These are phyloP conservation scores for Plutomurus gul DNA, from an alignment of 1,140 invertebrate genomes.

Conservation along the genomic window DNA sequence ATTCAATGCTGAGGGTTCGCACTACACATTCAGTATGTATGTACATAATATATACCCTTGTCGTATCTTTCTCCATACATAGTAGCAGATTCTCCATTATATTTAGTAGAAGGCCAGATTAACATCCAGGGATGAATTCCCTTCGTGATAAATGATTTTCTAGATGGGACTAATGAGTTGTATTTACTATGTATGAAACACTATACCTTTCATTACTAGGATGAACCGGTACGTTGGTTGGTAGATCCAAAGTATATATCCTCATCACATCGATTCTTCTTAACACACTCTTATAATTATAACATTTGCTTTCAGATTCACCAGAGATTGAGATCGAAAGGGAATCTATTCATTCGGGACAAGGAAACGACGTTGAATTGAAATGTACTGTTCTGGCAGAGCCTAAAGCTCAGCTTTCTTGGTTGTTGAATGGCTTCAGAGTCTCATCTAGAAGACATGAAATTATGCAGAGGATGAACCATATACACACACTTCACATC, in stretches of 20 bases:
- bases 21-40: neutral
- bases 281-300: neutral
- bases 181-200: neutral
- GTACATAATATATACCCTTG: neutral
- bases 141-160: neutral
- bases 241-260: neutral
- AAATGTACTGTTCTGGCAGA: slow-evolving; percentile 55
- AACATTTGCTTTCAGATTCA: slow-evolving; percentile 44
- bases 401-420: slow-evolving; percentile 53
- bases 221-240: neutral
- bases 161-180: neutral
- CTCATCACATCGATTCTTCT: neutral
- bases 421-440: slow-evolving; percentile 50
- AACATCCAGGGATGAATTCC: neutral
- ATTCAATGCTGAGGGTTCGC: no score
- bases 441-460: slow-evolving; percentile 33
- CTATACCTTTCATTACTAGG: neutral
- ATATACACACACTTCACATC: slow-evolving; percentile 54
- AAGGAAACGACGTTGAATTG: slow-evolving; percentile 54
- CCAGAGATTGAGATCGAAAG: slow-evolving; percentile 54
- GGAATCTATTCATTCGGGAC: slow-evolving; percentile 49
- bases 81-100: neutral
- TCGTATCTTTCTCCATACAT: neutral
- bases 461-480: neutral
- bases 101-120: neutral